Base-by-base conservation (phyloP, 1,140 invertebrate genomes). In the Oncopodura yosiiana region DNA sequence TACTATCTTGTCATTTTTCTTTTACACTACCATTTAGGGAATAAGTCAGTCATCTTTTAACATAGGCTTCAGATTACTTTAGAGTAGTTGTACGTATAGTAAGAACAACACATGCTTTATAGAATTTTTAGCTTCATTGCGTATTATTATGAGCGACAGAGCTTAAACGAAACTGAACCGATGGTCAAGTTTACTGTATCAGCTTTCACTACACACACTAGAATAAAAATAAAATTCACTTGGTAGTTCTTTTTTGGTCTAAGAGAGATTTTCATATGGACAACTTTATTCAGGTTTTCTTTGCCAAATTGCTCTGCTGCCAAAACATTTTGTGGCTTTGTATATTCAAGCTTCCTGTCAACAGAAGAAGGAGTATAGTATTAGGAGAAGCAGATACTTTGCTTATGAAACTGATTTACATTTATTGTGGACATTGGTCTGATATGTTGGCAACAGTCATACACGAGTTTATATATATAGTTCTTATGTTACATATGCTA, bases 291-390 rank as follows among this genome's bases (percentile, higher is more conserved):
- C 41, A 42, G 23, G 23, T 42, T 42, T 24, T 42, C 27, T 30
- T 46, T n/a, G 29, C 44, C 29, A 46, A 46, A 46, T 46, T 46
- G 29, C 44, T 19, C 27, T 46, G 27, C 27, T 46, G 44, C 44
- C 44, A 46, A 46, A 46, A 34, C 19, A 32, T 46, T 46, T 32
- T 46, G 30, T 34, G 18, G 11, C 21, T 32, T 30, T 12, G 12
- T 8, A 9, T 12, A 29, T 29, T 11, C 16, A 1, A 3, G 27
- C 14, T 14, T 16, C 16, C 26, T 46, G 30, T 46, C 26, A 21
- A 2, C n/a, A 5, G 21, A 5, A 32, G 0, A 8, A 16, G n/a
- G 14, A 18, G 3, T 42, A 19, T 12, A 23, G 21, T 23, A 3
- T 42, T 5, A 18, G 14, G 14, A 24, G 6, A 42, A 19, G 21